A percentile compares a stretch with the other conserved stretches of the same genome.
Evolutionary conservation across 2,113 vertebrate genomes (phyloP).

Genomic region (Takifugu flavidus): DNA sequence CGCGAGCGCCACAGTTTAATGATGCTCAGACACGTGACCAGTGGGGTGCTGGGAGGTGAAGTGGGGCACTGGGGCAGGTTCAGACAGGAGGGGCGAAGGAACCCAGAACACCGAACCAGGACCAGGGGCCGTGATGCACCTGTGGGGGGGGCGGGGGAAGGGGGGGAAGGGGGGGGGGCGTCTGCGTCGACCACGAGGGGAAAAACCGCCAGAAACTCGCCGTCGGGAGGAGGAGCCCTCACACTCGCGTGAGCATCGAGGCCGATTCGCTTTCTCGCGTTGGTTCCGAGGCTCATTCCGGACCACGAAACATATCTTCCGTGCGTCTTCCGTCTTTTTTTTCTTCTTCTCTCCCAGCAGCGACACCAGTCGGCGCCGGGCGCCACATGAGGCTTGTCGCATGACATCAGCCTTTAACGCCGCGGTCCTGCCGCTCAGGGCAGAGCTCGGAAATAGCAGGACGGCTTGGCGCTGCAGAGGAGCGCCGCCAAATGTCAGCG

Average conservation of each 20-base stretch:
- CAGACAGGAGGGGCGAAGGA: slow-evolving; percentile 23
- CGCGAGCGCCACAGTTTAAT: no score
- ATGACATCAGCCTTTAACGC: slow-evolving; percentile 44
- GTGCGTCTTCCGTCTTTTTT: no score
- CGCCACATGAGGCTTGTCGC: slow-evolving; percentile 38
- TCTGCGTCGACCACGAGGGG: no score
- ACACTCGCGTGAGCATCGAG: no score
- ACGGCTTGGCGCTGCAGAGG: slow-evolving; percentile 20
- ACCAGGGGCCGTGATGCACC: background rate
- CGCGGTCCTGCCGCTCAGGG: slow-evolving; percentile 26
- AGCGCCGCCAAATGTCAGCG: slow-evolving; percentile 31
- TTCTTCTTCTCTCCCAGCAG: background rate
- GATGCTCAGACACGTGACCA: slow-evolving; percentile 58
- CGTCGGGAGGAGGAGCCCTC: no score
- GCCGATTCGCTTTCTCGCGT: no score
- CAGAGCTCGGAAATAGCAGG: slow-evolving; percentile 39
- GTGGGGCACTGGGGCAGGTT: slow-evolving; percentile 62
- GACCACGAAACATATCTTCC: no score
- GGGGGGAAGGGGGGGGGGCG: no score
- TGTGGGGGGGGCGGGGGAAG: no score
- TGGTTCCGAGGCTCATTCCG: no score
- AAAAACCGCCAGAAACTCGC: no score
- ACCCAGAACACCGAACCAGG: no score
- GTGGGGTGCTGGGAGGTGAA: slow-evolving; percentile 58
- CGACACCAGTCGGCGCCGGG: slow-evolving; percentile 27